Percentiles rank a stretch among this genome's conserved stretches.
These are phyloP conservation scores for Prinia subflava DNA, from an alignment of 2,113 vertebrate species.

Conservation along the genomic window DNA sequence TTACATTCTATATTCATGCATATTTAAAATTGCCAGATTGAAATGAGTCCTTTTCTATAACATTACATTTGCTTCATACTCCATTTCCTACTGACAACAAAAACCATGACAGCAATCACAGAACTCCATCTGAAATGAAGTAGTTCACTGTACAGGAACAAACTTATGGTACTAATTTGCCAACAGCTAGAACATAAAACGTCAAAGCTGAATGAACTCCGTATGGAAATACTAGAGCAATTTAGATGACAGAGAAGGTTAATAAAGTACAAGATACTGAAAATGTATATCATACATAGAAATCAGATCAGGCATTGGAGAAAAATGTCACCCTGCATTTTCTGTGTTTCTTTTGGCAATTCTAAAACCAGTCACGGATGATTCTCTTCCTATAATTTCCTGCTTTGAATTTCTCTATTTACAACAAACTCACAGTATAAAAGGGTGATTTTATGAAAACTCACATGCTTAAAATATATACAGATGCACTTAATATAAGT, in stretches of 20 bases:
- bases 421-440: background rate
- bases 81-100: background rate
- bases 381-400: background rate
- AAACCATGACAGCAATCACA: background rate
- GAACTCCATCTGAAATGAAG: background rate
- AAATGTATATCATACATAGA: background rate
- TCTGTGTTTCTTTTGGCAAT: background rate
- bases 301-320: background rate
- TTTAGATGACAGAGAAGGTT: background rate
- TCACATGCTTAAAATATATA: background rate
- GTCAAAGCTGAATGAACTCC: background rate
- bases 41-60: conserved; percentile 29
- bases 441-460: background rate
- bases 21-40: background rate
- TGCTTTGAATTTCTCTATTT: background rate
- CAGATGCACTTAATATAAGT: background rate
- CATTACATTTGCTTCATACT: background rate
- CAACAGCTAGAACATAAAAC: background rate
- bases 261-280: background rate
- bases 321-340: background rate
- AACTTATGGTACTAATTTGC: background rate
- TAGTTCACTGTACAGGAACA: background rate
- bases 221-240: background rate
- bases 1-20: background rate
- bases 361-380: fast-evolving